phyloP scores from a whole-genome alignment of 1,140 invertebrate species.

The Oreohelix idahoensis region DNA sequence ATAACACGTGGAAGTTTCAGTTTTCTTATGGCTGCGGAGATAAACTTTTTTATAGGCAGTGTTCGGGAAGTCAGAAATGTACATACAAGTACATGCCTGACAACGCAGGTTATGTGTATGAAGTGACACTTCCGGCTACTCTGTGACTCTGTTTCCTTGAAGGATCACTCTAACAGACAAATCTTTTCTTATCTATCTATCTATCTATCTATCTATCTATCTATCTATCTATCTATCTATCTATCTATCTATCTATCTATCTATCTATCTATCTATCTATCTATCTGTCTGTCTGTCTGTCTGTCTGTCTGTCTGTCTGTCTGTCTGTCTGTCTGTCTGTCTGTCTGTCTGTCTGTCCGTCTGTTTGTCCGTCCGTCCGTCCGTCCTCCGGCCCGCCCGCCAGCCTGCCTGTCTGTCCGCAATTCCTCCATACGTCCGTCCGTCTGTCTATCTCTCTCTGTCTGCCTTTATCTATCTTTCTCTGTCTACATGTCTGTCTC shows the following conservation, averaged over 20 bases:
- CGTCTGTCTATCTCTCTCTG: neutral
- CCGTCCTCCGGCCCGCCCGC: neutral
- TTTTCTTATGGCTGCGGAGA: no score
- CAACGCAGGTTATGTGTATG: no score
- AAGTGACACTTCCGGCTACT: no score
- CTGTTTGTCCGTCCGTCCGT: neutral
- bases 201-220: slow-evolving; percentile 1
- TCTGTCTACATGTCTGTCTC: neutral
- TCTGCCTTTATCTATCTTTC: neutral
- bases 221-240: neutral
- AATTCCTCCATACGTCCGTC: neutral
- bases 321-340: neutral
- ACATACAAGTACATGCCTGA: no score
- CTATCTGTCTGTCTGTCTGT: neutral
- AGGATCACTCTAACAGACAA: no score
- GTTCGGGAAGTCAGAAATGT: no score
- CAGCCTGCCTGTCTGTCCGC: neutral
- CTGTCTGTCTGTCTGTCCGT: neutral
- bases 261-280: neutral
- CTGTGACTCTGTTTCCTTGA: no score
- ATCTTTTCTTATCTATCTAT: neutral
- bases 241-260: neutral
- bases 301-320: neutral
- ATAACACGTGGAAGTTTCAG: no score
- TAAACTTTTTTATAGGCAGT: no score